Base-by-base conservation (phyloP, 2,113 vertebrate genomes). In the Hucho hucho region DNA sequence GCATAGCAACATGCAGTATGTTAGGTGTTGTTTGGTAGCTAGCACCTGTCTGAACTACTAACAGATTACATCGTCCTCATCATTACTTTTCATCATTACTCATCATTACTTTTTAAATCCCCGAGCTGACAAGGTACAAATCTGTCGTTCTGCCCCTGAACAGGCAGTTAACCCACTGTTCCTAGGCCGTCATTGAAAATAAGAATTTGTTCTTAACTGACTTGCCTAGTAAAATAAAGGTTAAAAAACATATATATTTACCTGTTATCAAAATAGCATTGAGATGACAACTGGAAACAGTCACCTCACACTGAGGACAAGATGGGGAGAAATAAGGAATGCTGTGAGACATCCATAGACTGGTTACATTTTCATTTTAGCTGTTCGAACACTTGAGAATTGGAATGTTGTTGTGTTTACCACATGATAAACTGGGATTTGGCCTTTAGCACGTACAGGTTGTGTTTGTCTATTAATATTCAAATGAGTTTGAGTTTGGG, bases 31-130 rank as follows among this genome's bases (percentile, higher is more conserved):
- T 18, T 16, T 66, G 28, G 16, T 29, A 29, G 37, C 64, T 29
- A 29, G 64, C 64, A 66, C 64, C 64, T 66, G 28, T 66, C 28
- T 66, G 64, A 66, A 66, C 64, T 66, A 32, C 37, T 43, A 43
- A 43, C 37, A 11, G 37, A 43, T 43, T 9, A 43, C 2, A 43
- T 29, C 66, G 16, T 68, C 32, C 32, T 68, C 29, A 46, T 37
- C 0, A 43, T 9, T 43, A n/a, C n/a, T n/a, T n/a, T n/a, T n/a
- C n/a, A n/a, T n/a, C n/a, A n/a, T n/a, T n/a, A n/a, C n/a, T n/a
- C n/a, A n/a, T n/a, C n/a, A n/a, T n/a, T n/a, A n/a, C n/a, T n/a
- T n/a, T n/a, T n/a, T n/a, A n/a, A n/a, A n/a, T n/a, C n/a, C n/a
- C n/a, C n/a, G n/a, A n/a, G n/a, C n/a, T n/a, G n/a, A n/a, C n/a